Evolutionary conservation across 2,113 vertebrate species (phyloP).

Genomic region (Corythornis madagascariensis): DNA sequence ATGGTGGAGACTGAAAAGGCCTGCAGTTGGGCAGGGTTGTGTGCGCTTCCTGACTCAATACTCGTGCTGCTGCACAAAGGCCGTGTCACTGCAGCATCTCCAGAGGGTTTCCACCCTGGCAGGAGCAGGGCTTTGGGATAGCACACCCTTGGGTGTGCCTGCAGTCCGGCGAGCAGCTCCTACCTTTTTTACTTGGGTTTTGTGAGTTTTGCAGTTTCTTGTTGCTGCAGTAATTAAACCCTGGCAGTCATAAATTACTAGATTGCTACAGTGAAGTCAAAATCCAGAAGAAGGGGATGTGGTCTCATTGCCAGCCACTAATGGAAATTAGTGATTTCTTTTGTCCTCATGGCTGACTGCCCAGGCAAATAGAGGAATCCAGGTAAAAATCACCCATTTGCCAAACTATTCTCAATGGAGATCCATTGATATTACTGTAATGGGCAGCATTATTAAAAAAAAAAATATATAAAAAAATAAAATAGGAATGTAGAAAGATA

Average conservation of each 20-base stretch:
- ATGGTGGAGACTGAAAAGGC: neutral
- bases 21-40: neutral
- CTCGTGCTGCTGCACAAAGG: rapidly evolving
- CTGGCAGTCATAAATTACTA: slow-evolving; percentile 52
- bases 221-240: slow-evolving; percentile 60
- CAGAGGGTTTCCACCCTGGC: neutral
- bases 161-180: neutral
- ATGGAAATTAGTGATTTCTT: slow-evolving; percentile 68
- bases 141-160: neutral
- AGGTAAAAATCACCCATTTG: slow-evolving; percentile 50
- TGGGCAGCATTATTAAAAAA: neutral
- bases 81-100: rapidly evolving
- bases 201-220: slow-evolving; percentile 38
- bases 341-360: slow-evolving; percentile 59
- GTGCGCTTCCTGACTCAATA: rapidly evolving
- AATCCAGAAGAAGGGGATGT: slow-evolving; percentile 34
- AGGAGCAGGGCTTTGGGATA: neutral
- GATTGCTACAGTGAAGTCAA: slow-evolving; percentile 28
- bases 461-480: neutral
- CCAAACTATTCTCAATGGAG: neutral
- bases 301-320: slow-evolving; percentile 53
- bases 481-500: neutral
- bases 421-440: neutral
- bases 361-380: slow-evolving; percentile 21
- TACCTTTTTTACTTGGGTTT: neutral